Conservation (phyloP, 2,888 invertebrate species). For the Caenorhabditis panamensis region DNA sequence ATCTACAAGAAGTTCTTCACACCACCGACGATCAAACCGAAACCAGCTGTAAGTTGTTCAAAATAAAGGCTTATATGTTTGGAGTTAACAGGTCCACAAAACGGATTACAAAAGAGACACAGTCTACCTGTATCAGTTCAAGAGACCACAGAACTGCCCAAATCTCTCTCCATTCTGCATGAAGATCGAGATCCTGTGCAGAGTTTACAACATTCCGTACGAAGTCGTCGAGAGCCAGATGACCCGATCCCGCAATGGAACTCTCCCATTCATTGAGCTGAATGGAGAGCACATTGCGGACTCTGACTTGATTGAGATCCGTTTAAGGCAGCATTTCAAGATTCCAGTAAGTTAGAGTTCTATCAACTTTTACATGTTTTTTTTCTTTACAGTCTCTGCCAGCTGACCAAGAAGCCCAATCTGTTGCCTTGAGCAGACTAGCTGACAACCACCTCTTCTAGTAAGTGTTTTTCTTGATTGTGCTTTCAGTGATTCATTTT, state of each 20-base stretch:
- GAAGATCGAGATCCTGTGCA: conserved; percentile 76
- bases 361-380: not conserved
- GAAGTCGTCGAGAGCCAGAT: conserved; percentile 57
- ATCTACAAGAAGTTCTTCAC: conserved; percentile 53
- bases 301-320: conserved; percentile 53
- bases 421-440: conserved; percentile 49
- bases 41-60: conserved; percentile 30
- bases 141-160: conserved; percentile 71
- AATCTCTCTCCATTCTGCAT: conserved; percentile 79
- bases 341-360: conserved; percentile 34
- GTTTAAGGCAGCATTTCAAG: conserved; percentile 58
- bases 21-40: conserved; percentile 29
- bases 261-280: conserved; percentile 59
- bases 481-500: too few species aligned
- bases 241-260: conserved; percentile 47
- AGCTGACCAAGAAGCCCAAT: conserved; percentile 51
- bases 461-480: conserved; percentile 25
- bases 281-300: conserved; percentile 64
- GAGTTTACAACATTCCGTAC: conserved; percentile 75
- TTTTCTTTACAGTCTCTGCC: conserved; percentile 18
- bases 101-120: conserved; percentile 70
- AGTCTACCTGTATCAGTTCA: conserved; percentile 79
- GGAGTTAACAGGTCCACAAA: conserved; percentile 56
- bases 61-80: not conserved
- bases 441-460: conserved; percentile 59